These are phyloP conservation scores for Lethrus apterus DNA, from an alignment of 1,140 invertebrate genomes.

Conservation along the genomic window DNA sequence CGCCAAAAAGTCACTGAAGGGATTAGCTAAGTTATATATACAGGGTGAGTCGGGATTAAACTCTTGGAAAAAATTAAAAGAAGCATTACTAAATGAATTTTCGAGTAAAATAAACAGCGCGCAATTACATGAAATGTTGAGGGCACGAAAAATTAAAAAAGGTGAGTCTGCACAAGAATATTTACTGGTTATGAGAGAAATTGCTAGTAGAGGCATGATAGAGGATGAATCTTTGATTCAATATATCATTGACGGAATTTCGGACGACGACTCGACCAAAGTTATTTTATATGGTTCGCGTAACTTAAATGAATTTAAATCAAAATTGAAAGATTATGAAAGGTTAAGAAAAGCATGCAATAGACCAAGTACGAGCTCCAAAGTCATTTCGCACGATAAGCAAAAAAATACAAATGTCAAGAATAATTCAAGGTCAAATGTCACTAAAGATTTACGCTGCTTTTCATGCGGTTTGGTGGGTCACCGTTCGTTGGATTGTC, in stretches of 20 bases:
- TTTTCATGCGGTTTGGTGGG: constrained; percentile 1
- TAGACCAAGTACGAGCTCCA: not conserved
- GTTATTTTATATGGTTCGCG: constrained; percentile 18
- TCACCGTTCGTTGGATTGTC: constrained; percentile 6
- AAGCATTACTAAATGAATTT: constrained; percentile 16
- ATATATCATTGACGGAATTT: constrained; percentile 31
- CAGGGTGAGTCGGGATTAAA: constrained; percentile 14
- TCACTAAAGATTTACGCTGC: too few species aligned
- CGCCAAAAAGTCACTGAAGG: constrained; percentile 19
- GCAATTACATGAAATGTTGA: constrained; percentile 16
- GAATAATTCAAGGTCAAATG: not conserved
- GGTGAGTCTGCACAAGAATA: constrained; percentile 26
- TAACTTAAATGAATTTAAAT: constrained; percentile 11
- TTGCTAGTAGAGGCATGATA: constrained; percentile 25
- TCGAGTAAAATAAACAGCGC: constrained; percentile 11
- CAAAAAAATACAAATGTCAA: not conserved
- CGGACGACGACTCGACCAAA: constrained; percentile 22
- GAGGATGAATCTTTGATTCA: constrained; percentile 26
- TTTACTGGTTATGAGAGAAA: constrained; percentile 27
- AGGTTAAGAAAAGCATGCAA: not conserved
- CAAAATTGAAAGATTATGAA: constrained; percentile 3
- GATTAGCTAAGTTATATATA: constrained; percentile 17
- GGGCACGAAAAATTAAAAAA: constrained; percentile 3
- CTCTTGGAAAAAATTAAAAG: constrained; percentile 14
- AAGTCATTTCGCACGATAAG: not conserved